phyloP scores from a whole-genome alignment of 2,797 vertebrate genomes.

The Salmo trutta region DNA sequence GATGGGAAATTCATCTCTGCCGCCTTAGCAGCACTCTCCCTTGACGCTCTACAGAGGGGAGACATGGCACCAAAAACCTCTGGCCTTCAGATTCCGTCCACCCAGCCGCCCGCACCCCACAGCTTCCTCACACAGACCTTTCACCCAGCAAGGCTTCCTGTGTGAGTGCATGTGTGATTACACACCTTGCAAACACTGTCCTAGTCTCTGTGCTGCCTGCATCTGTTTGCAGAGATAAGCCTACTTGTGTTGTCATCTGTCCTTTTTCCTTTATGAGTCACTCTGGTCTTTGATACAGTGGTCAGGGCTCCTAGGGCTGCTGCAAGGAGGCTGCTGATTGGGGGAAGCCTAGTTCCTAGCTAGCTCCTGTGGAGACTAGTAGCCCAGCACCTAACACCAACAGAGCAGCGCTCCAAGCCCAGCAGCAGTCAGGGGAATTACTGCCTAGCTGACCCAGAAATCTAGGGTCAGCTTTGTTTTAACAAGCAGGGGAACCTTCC shows the following conservation, averaged over 20 bases:
- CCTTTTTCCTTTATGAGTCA: constrained; percentile 14
- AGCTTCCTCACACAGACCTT: constrained; percentile 5
- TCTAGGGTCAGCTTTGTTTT: constrained; percentile 82
- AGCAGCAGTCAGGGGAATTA: constrained; percentile 73
- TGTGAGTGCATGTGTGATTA: constrained; percentile 1
- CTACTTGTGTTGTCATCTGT: constrained; percentile 6
- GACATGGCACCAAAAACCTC: constrained; percentile 45
- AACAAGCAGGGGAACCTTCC: constrained; percentile 78
- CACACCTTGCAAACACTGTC: background rate
- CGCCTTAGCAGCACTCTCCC: constrained; percentile 52
- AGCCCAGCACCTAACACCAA: constrained; percentile 44
- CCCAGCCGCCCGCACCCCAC: constrained; percentile 20
- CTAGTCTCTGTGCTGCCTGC: background rate
- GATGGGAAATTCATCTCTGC: constrained; percentile 69
- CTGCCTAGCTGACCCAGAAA: constrained; percentile 80
- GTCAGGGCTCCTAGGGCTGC: background rate
- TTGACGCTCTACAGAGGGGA: constrained; percentile 41
- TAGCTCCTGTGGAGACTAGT: constrained; percentile 1
- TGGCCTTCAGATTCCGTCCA: background rate
- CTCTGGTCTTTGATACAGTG: constrained; percentile 20
- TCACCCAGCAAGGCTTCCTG: constrained; percentile 1
- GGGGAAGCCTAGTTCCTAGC: background rate
- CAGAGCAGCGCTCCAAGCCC: constrained; percentile 45
- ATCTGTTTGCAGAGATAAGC: background rate
- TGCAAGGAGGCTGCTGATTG: background rate